These are phyloP conservation scores for Opisthocomus hoazin DNA, from an alignment of 2,113 vertebrate genomes.

Conservation along the genomic window DNA sequence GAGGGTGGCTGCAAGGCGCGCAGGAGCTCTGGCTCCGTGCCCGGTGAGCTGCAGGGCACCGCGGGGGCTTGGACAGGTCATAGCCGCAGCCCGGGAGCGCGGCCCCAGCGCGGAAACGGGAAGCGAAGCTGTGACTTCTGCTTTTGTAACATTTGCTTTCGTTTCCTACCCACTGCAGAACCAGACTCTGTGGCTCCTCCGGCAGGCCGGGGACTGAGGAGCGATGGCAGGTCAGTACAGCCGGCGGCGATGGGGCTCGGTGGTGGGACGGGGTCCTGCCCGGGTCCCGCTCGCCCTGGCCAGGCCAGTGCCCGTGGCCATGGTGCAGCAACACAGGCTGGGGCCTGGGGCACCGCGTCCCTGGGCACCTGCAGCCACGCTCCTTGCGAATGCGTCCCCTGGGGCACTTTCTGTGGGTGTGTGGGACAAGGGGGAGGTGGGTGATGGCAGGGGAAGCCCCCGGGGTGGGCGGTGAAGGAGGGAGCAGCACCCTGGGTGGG, in stretches of 20 bases:
- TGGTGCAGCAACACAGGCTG: accelerated
- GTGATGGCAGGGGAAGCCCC: background rate
- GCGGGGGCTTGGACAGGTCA: accelerated
- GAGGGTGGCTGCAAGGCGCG: accelerated
- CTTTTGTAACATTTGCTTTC: background rate
- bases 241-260: accelerated
- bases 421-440: too few species aligned
- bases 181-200: accelerated
- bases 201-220: accelerated
- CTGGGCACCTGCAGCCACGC: background rate
- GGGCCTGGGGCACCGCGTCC: accelerated
- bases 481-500: too few species aligned
- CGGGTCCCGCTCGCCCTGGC: accelerated
- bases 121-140: background rate
- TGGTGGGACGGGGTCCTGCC: background rate
- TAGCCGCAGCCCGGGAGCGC: accelerated
- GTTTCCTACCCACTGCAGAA: accelerated
- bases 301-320: accelerated
- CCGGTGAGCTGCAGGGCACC: accelerated
- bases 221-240: background rate
- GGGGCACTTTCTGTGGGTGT: accelerated
- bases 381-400: background rate
- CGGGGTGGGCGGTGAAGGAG: background rate
- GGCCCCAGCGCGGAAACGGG: accelerated
- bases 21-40: background rate